A percentile compares a stretch with the other conserved stretches of the same genome.
These are phyloP conservation scores for Eciton burchellii DNA, from an alignment of 1,140 invertebrate genomes.

Conservation along the genomic window DNA sequence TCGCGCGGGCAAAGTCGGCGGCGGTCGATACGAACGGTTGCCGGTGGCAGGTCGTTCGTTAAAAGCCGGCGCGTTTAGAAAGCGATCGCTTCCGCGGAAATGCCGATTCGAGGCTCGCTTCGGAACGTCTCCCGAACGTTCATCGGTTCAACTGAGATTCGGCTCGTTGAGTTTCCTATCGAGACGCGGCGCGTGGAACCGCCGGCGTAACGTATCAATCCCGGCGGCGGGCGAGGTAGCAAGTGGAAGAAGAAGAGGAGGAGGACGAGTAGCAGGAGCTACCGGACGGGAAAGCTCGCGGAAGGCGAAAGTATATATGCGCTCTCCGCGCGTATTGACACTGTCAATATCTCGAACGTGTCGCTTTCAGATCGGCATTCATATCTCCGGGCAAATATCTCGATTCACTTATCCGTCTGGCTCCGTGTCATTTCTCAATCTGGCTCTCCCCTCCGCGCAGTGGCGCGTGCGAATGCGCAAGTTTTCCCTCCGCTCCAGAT, in stretches of 20 bases:
- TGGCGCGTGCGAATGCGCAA: background rate
- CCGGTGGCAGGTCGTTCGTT: slow-evolving; percentile 60
- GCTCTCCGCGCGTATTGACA: background rate
- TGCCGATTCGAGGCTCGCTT: slow-evolving; percentile 35
- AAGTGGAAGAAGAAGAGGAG: background rate
- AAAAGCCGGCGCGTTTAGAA: slow-evolving; percentile 24
- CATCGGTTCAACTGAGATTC: slow-evolving; percentile 63
- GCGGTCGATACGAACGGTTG: slow-evolving; percentile 61
- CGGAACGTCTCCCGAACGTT: slow-evolving; percentile 55
- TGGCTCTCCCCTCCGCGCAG: too few relatives aligned
- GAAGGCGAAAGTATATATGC: slow-evolving; percentile 34
- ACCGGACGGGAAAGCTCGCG: background rate
- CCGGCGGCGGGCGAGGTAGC: background rate
- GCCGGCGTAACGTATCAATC: slow-evolving; percentile 66
- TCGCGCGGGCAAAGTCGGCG: slow-evolving; percentile 43
- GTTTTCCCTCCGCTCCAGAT: slow-evolving; percentile 17
- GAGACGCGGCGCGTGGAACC: slow-evolving; percentile 52
- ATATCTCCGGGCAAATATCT: background rate
- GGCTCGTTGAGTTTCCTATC: slow-evolving; percentile 66
- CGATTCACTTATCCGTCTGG: slow-evolving; percentile 9
- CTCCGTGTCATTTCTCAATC: background rate
- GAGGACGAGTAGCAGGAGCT: background rate
- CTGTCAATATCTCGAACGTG: slow-evolving; percentile 41
- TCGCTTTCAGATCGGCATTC: slow-evolving; percentile 29
- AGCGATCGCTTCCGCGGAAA: slow-evolving; percentile 46